These are phyloP conservation scores for Mallateleia sp. DNA, from an alignment of 2,888 invertebrate species.

Conservation along the genomic window DNA sequence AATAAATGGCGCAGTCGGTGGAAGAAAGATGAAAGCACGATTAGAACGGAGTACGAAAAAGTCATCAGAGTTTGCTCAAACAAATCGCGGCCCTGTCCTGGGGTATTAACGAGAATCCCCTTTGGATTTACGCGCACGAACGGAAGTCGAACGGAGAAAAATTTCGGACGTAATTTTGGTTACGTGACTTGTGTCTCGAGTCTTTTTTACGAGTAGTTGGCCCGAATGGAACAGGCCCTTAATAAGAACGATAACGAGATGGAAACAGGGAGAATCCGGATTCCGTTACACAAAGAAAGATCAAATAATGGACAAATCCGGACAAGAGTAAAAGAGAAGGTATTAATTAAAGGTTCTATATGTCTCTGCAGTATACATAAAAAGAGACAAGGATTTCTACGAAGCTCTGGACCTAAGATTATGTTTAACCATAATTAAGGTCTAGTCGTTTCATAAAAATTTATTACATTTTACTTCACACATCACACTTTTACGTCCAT, in stretches of 20 bases:
- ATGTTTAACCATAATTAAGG: neutral
- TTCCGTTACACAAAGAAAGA: slow-evolving; percentile 60
- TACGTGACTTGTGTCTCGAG: slow-evolving; percentile 58
- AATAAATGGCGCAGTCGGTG: slow-evolving; percentile 42
- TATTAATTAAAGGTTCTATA: slow-evolving; percentile 57
- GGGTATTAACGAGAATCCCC: slow-evolving; percentile 65
- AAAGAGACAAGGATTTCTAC: slow-evolving; percentile 21
- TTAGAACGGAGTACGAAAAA: slow-evolving; percentile 55
- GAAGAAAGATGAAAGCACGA: slow-evolving; percentile 41
- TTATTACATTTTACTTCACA: too few relatives aligned
- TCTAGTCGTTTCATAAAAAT: too few relatives aligned
- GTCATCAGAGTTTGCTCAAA: slow-evolving; percentile 59
- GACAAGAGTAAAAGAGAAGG: slow-evolving; percentile 15
- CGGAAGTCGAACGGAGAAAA: slow-evolving; percentile 62
- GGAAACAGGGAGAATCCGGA: slow-evolving; percentile 39
- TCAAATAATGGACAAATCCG: slow-evolving; percentile 54
- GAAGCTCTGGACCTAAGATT: neutral
- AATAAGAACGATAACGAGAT: slow-evolving; percentile 87
- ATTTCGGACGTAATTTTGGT: slow-evolving; percentile 67
- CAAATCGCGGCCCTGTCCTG: slow-evolving; percentile 48
- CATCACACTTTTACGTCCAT: too few relatives aligned
- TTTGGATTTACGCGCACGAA: slow-evolving; percentile 58
- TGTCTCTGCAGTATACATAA: slow-evolving; percentile 25
- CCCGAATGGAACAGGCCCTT: slow-evolving; percentile 69
- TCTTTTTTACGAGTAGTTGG: slow-evolving; percentile 69